Evolutionary conservation across 2,888 invertebrate species (phyloP).

Genomic region (Pseudococcus longispinus): DNA sequence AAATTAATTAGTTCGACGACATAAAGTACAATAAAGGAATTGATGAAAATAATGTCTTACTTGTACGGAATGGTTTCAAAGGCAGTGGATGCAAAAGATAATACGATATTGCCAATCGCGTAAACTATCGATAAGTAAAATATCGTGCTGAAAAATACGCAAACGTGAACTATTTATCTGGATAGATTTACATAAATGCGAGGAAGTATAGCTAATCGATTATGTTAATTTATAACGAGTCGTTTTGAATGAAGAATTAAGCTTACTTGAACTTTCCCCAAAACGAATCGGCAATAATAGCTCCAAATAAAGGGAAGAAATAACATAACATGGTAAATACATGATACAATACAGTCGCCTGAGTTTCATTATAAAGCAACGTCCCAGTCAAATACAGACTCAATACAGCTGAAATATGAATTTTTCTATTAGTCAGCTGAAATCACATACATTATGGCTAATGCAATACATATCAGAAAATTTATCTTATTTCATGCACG

Average conservation of each 20-base stretch:
- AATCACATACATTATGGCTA: no score
- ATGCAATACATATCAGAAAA: no score
- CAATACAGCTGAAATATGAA: constrained; percentile 79
- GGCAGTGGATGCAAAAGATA: constrained; percentile 59
- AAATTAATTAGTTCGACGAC: not conserved
- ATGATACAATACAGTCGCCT: constrained; percentile 88
- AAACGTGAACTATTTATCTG: not conserved
- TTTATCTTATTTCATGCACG: no score
- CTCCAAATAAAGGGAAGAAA: constrained; percentile 87
- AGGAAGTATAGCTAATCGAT: not conserved
- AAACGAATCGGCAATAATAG: constrained; percentile 91
- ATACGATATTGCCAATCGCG: constrained; percentile 60
- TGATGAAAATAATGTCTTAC: not conserved
- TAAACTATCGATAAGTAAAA: constrained; percentile 85
- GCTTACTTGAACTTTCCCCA: constrained; percentile 82
- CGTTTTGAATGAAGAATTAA: not conserved
- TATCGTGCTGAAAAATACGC: constrained; percentile 72
- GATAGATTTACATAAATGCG: not conserved
- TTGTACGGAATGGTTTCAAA: constrained; percentile 7
- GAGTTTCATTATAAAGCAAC: constrained; percentile 74
- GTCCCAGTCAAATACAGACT: constrained; percentile 85
- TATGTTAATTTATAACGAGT: not conserved
- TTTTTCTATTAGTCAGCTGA: no score
- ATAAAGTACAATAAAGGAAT: not conserved
- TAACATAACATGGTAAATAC: constrained; percentile 87